phyloP scores from a whole-genome alignment of 2,888 invertebrate species.

The Ichneumoninae sp. region DNA sequence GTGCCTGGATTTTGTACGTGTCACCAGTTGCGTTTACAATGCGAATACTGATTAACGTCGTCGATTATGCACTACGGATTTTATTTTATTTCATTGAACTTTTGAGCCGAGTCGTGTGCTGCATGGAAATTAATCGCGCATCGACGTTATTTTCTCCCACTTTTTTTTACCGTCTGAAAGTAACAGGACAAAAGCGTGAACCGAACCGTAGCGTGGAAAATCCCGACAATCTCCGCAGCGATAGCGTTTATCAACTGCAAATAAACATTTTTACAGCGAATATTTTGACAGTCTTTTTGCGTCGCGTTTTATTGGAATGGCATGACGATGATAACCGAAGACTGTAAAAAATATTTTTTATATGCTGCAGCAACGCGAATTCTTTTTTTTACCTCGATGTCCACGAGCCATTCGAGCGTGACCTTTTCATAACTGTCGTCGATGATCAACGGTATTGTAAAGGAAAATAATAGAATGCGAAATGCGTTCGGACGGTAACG shows the following conservation, averaged over 20 bases:
- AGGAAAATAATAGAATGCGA: slow-evolving; percentile 30
- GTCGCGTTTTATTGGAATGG: not conserved
- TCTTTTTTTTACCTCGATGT: not conserved
- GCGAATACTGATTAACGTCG: not conserved
- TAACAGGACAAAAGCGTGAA: not conserved
- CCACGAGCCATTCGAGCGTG: slow-evolving; percentile 18
- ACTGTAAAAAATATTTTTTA: not conserved
- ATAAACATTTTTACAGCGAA: not conserved
- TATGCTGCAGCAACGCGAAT: not conserved
- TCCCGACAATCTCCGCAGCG: not conserved
- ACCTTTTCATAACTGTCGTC: slow-evolving; percentile 30
- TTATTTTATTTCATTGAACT: too few relatives aligned
- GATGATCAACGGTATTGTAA: slow-evolving; percentile 5
- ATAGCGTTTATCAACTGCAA: not conserved
- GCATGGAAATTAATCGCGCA: not conserved
- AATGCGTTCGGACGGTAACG: slow-evolving; percentile 21
- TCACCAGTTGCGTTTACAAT: too few relatives aligned
- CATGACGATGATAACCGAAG: not conserved
- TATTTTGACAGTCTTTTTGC: not conserved
- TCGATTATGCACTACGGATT: too few relatives aligned
- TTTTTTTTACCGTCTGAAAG: not conserved
- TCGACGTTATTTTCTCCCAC: not conserved
- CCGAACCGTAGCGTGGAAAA: not conserved
- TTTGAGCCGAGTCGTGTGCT: too few relatives aligned
- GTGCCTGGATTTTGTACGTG: too few relatives aligned